Conservation (phyloP, 1,140 invertebrate species). For the Drosophila persimilis region DNA sequence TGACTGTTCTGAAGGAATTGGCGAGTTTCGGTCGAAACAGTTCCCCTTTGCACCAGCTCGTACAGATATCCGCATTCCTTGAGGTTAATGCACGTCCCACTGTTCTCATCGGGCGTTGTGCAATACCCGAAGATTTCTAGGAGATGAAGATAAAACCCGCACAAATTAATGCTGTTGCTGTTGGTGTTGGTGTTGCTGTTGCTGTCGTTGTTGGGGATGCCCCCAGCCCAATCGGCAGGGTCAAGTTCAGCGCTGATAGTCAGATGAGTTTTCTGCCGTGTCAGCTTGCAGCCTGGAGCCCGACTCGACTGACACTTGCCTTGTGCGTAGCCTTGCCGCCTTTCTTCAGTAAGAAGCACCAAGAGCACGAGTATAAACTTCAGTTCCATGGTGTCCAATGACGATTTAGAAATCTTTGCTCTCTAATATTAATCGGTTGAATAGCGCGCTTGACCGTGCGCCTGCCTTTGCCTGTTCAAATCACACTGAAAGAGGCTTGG, state of each 20-base stretch:
- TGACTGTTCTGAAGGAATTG: constrained; percentile 45
- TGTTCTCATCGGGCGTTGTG: constrained; percentile 45
- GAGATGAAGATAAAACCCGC: constrained; percentile 8
- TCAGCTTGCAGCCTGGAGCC: background rate
- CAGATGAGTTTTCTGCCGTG: constrained; percentile 26
- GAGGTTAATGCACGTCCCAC: constrained; percentile 58
- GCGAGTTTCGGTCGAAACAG: constrained; percentile 30
- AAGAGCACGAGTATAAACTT: constrained; percentile 34
- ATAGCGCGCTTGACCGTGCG: constrained; percentile 24
- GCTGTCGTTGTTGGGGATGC: constrained; percentile 6
- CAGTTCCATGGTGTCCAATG: constrained; percentile 26
- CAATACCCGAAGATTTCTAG: constrained; percentile 64
- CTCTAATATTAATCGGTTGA: background rate
- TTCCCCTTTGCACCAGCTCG: constrained; percentile 29
- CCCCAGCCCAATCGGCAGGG: constrained; percentile 37
- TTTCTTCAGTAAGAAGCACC: constrained; percentile 19
- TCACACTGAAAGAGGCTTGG: constrained; percentile 48
- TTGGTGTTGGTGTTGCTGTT: too few relatives aligned
- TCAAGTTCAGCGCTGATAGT: constrained; percentile 72
- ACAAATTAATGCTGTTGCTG: constrained; percentile 1
- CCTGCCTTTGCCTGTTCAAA: constrained; percentile 36
- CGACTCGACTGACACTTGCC: constrained; percentile 30
- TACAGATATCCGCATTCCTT: constrained; percentile 51
- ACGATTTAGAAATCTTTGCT: background rate
- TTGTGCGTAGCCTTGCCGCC: constrained; percentile 32